These are phyloP conservation scores for Alexandromys oeconomus DNA, from an alignment of 2,797 vertebrate genomes.

Conservation along the genomic window DNA sequence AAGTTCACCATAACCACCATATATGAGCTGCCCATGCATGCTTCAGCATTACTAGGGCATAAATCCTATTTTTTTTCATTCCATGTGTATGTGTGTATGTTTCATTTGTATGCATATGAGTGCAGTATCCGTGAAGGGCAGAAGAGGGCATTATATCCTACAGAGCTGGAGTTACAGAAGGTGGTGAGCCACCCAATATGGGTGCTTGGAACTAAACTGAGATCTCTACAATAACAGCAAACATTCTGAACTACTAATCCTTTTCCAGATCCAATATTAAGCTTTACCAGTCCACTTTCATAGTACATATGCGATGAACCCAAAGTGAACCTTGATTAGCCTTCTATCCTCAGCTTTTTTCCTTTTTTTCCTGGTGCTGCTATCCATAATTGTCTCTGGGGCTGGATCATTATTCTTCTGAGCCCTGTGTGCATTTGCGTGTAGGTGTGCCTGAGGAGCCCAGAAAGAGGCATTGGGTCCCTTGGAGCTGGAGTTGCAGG, in stretches of 20 bases:
- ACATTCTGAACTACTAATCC: not conserved
- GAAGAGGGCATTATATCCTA: not conserved
- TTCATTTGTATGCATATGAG: not conserved
- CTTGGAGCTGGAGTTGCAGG: not conserved
- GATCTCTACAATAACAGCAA: not conserved
- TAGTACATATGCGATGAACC: not conserved
- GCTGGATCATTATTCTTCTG: not conserved
- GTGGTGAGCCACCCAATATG: not conserved
- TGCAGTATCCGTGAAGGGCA: not conserved
- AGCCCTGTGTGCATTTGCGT: not conserved
- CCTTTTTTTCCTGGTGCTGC: not conserved
- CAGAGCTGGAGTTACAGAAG: not conserved
- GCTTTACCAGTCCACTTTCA: not conserved
- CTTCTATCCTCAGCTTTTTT: not conserved
- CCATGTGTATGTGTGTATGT: not conserved
- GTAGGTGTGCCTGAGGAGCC: not conserved
- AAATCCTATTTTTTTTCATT: no score
- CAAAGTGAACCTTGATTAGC: not conserved
- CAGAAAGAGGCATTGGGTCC: not conserved
- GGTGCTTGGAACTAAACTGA: not conserved
- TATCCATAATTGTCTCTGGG: not conserved
- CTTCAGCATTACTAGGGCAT: no score
- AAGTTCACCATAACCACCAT: no score
- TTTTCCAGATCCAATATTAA: not conserved
- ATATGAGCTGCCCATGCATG: no score